Conservation (phyloP, 1,140 invertebrate species). For the Hylaeus anthracinus region DNA sequence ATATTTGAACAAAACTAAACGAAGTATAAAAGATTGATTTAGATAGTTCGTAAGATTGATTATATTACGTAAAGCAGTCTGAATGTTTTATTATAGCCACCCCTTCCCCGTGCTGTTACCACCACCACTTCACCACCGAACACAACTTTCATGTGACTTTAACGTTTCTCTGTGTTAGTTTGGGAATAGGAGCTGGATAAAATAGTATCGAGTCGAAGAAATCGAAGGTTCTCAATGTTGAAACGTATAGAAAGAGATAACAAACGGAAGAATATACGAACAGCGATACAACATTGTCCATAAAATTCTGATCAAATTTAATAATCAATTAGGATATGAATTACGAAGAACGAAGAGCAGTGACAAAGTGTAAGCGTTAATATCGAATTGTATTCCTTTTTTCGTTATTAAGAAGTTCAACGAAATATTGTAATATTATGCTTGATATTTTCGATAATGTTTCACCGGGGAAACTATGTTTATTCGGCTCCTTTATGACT, state of each 20-base stretch:
- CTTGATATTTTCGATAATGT: neutral
- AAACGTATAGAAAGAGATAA: neutral
- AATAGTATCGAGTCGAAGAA: neutral
- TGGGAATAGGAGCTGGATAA: slow-evolving; percentile 41
- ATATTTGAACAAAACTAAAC: slow-evolving; percentile 29
- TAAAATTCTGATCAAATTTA: no score
- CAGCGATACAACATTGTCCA: no score
- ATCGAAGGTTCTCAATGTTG: neutral
- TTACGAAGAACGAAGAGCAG: no score
- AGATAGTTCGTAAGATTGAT: slow-evolving; percentile 69
- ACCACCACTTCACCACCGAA: slow-evolving; percentile 76
- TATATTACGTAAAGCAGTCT: slow-evolving; percentile 75
- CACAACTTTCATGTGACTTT: slow-evolving; percentile 78
- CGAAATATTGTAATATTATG: neutral
- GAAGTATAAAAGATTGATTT: slow-evolving; percentile 59
- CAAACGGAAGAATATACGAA: neutral
- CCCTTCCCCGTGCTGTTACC: slow-evolving; percentile 76
- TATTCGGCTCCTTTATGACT: slow-evolving; percentile 35
- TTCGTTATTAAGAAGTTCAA: neutral
- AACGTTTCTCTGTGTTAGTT: slow-evolving; percentile 71
- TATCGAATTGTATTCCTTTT: neutral
- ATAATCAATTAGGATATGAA: no score
- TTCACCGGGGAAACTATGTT: slow-evolving; percentile 4
- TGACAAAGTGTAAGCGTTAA: neutral
- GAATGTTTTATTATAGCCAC: slow-evolving; percentile 80